phyloP scores from a whole-genome alignment of 2,113 vertebrate genomes.

The Takifugu bimaculatus region DNA sequence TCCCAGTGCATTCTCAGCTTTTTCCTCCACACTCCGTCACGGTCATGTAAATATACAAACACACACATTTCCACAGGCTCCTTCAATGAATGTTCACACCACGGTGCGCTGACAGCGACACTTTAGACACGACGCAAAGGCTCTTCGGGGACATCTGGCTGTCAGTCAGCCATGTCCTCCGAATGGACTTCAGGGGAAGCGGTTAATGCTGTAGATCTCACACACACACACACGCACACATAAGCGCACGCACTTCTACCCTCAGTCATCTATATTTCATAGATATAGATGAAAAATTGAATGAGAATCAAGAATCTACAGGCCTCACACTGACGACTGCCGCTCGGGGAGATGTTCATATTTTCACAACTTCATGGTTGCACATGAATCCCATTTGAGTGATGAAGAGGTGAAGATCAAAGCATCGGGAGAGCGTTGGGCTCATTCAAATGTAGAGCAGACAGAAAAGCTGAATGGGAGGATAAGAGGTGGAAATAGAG shows the following conservation, averaged over 20 bases:
- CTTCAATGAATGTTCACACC: slow-evolving; percentile 46
- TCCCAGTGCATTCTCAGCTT: slow-evolving; percentile 7
- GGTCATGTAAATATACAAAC: slow-evolving; percentile 4
- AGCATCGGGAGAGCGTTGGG: slow-evolving; percentile 32
- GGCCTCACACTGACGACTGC: slow-evolving; percentile 6
- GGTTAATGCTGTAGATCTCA: slow-evolving; percentile 21
- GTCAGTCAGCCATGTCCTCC: slow-evolving; percentile 55
- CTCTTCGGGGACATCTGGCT: slow-evolving; percentile 55
- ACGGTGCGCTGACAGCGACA: slow-evolving; percentile 34
- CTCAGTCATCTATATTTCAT: slow-evolving; percentile 63
- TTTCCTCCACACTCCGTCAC: slow-evolving; percentile 1
- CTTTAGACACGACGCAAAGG: slow-evolving; percentile 53
- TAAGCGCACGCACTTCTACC: slow-evolving; percentile 12
- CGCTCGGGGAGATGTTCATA: slow-evolving; percentile 42
- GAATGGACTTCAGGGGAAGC: slow-evolving; percentile 19
- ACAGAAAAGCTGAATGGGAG: slow-evolving; percentile 35
- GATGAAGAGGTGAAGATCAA: slow-evolving; percentile 43
- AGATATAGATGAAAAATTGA: slow-evolving; percentile 66
- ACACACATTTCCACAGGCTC: slow-evolving; percentile 10
- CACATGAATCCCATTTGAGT: slow-evolving; percentile 61
- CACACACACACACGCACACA: slow-evolving; percentile 13
- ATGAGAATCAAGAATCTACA: slow-evolving; percentile 48
- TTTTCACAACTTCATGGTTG: slow-evolving; percentile 53
- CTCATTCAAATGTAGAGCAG: slow-evolving; percentile 46
- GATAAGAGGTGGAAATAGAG: background rate